These are phyloP conservation scores for Neocloeon triangulifer DNA, from an alignment of 1,140 invertebrate species.

Conservation along the genomic window DNA sequence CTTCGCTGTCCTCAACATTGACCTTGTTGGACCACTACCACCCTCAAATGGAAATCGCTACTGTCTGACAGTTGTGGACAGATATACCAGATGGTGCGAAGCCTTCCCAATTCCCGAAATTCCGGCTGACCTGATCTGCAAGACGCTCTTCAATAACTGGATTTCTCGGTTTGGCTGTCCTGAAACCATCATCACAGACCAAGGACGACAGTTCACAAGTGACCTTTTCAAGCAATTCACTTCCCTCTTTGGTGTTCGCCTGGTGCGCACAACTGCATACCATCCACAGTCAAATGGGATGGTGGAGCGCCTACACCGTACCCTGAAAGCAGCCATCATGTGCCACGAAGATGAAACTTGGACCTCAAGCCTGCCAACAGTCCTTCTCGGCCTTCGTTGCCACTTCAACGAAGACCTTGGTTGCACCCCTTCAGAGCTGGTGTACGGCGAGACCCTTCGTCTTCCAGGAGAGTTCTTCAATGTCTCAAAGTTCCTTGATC, in stretches of 20 bases:
- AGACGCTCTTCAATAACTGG: slow-evolving; percentile 13
- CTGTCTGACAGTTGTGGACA: slow-evolving; percentile 19
- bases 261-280: slow-evolving; percentile 14
- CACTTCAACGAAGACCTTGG: slow-evolving; percentile 10
- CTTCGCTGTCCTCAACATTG: slow-evolving; percentile 22
- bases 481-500: too few species aligned
- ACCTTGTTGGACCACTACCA: slow-evolving; percentile 20
- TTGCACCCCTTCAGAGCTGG: slow-evolving; percentile 11
- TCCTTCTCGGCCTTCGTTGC: slow-evolving; percentile 19
- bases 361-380: slow-evolving; percentile 14
- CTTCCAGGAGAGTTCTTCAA: slow-evolving; percentile 12
- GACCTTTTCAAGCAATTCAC: slow-evolving; percentile 9
- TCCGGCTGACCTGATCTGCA: slow-evolving; percentile 14
- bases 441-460: slow-evolving; percentile 10
- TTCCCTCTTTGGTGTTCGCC: slow-evolving; percentile 6
- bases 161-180: slow-evolving; percentile 13
- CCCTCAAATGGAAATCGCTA: slow-evolving; percentile 14
- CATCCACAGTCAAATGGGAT: slow-evolving; percentile 16
- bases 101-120: slow-evolving; percentile 18
- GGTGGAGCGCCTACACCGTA: slow-evolving; percentile 16
- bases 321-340: slow-evolving; percentile 16
- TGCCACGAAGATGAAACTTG: slow-evolving; percentile 13
- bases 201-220: slow-evolving; percentile 19
- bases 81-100: slow-evolving; percentile 21
- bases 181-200: slow-evolving; percentile 15